Conservation (phyloP, 2,113 vertebrate species). For the Onychostruthus taczanowskii region DNA sequence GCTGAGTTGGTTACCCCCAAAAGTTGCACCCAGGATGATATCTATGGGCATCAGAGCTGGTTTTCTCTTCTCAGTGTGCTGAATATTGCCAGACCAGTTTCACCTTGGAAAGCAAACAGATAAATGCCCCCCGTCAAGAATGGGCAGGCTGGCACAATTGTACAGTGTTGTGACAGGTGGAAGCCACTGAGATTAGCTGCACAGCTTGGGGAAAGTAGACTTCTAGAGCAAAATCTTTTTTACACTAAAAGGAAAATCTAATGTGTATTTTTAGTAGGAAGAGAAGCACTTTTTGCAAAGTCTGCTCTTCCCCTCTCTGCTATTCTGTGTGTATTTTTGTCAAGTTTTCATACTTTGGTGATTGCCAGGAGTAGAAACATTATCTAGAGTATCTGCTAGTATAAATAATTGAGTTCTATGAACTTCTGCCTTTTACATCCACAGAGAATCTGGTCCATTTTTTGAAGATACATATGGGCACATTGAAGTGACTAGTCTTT, state of each 20-base stretch:
- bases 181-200: neutral
- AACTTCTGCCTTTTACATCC: neutral
- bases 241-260: neutral
- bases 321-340: neutral
- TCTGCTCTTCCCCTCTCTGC: neutral
- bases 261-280: neutral
- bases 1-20: neutral
- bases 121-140: neutral
- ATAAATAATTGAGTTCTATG: neutral
- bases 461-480: neutral
- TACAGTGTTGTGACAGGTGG: neutral
- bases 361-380: neutral
- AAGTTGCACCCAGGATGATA: neutral
- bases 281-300: neutral
- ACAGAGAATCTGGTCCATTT: conserved; percentile 17
- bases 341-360: neutral
- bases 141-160: neutral
- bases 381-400: neutral
- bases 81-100: neutral
- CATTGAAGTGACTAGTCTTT: conserved; percentile 37
- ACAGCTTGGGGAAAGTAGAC: neutral
- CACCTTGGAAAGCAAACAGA: neutral
- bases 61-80: neutral
- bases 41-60: neutral
- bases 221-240: neutral